phyloP scores from a whole-genome alignment of 2,888 invertebrate genomes.

The Caenorhabditis zanzibari region DNA sequence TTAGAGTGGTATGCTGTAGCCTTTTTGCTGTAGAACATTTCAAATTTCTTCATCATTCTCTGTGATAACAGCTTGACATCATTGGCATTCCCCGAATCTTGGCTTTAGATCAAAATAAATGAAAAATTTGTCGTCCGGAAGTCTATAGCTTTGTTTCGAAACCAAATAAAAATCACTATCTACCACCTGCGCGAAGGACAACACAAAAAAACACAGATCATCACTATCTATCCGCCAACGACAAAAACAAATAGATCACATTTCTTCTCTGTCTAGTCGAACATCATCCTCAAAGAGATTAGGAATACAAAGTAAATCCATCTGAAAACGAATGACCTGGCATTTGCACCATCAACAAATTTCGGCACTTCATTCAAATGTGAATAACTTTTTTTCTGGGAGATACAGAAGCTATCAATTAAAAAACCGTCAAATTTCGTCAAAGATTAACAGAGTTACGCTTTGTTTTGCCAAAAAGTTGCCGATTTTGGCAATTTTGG shows the following conservation, averaged over 20 bases:
- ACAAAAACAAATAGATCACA: slow-evolving; percentile 34
- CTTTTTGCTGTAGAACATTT: no score
- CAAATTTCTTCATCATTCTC: no score
- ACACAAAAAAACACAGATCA: slow-evolving; percentile 26
- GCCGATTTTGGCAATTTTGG: no score
- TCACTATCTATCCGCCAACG: slow-evolving; percentile 2
- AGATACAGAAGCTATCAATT: no score
- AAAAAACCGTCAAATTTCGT: no score
- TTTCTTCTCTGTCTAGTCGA: slow-evolving; percentile 11
- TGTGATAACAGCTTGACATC: background rate
- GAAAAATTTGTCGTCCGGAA: slow-evolving; percentile 8
- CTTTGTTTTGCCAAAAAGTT: no score
- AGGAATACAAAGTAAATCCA: no score
- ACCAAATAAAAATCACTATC: slow-evolving; percentile 9
- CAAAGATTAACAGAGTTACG: no score
- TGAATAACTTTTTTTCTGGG: no score
- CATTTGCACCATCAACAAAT: background rate
- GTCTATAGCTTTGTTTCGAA: slow-evolving; percentile 3
- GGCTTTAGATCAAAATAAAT: no score
- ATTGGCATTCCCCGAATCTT: background rate
- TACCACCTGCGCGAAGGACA: slow-evolving; percentile 21
- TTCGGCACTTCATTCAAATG: background rate
- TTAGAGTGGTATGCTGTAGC: no score
- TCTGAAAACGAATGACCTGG: background rate
- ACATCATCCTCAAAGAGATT: slow-evolving; percentile 15